Evolutionary conservation across 2,113 vertebrate species (phyloP), one percentile per base, ranked within the genome.

Genomic region (Bubalus kerabau): DNA sequence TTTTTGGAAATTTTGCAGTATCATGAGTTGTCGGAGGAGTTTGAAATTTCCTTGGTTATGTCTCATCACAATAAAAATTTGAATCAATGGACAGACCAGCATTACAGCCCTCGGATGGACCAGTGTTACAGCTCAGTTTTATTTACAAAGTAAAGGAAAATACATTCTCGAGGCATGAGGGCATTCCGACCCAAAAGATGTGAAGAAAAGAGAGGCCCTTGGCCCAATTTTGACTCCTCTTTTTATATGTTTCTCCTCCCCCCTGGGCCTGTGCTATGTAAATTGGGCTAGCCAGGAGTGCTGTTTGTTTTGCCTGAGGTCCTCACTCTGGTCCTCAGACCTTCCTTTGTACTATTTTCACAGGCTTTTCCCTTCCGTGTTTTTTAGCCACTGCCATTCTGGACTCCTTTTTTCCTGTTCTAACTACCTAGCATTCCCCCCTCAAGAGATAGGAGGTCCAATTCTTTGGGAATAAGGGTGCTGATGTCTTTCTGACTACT

Each of bases 1-100:
- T 59, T 64, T 32, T 32, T 64, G 30, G 60, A 64, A 64, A 32
- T 64, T 32, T n/a, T 67, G 8, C 17, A 21, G n/a, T 71, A 71
- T 36, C 64, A 36, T 71, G n/a, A 71, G n/a, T 36, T 36, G 8
- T 36, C 0, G 0, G 64, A 17, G 32, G 17, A 36, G 4, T 67
- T 67, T 67, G 4, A 11, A 21, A 21, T n/a, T 36, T 67, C 8
- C 9, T 67, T 67, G 32, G 17, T 71, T 67, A n/a, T 21, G n/a
- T n/a, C 9, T 71, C n/a, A 71, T 71, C n/a, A 71, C 64, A 67
- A 67, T 17, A 67, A 21, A 67, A 11, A 21, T 36, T 36, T 36
- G 64, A 71, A 36, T 19, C 17, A 36, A 36, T 36, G 17, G 4
- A 32, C 14, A 64, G 30, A 16, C 12, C 6, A 64, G 60, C 60